Evolutionary conservation across 2,888 invertebrate species (phyloP).

Genomic region (Sialis lutaria): DNA sequence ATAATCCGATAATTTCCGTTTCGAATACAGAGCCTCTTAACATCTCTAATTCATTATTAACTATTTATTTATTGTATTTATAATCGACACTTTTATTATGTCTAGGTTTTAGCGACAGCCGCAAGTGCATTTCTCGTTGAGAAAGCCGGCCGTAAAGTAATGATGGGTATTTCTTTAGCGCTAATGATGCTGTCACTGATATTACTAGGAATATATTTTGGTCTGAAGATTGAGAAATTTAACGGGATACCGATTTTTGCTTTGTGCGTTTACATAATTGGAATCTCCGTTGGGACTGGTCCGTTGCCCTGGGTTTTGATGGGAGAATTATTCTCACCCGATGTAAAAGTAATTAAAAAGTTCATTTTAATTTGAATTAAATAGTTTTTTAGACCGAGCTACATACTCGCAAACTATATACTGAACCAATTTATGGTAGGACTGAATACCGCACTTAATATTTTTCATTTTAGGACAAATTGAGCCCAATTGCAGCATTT

Average conservation of each 20-base stretch:
- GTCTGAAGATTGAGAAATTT: constrained; percentile 29
- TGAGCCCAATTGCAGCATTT: constrained; percentile 20
- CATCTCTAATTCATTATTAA: too few species aligned
- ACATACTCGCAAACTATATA: too few species aligned
- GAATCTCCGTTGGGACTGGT: constrained; percentile 29
- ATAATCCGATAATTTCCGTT: too few species aligned
- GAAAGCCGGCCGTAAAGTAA: constrained; percentile 53
- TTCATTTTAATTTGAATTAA: constrained; percentile 6
- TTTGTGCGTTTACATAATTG: constrained; percentile 24
- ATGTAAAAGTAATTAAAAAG: constrained; percentile 22
- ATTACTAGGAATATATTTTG: constrained; percentile 51
- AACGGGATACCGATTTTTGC: constrained; percentile 24
- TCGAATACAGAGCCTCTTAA: too few species aligned
- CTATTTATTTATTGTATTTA: too few species aligned
- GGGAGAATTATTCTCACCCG: constrained; percentile 28
- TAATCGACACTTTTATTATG: too few species aligned
- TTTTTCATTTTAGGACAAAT: too few species aligned
- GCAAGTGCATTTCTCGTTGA: constrained; percentile 54
- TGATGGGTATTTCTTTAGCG: constrained; percentile 54
- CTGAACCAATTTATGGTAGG: too few species aligned
- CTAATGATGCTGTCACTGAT: constrained; percentile 49
- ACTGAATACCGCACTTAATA: too few species aligned
- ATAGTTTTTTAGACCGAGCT: too few species aligned
- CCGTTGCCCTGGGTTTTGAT: constrained; percentile 31
- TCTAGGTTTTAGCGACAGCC: constrained; percentile 33